Conservation (phyloP, 2,888 invertebrate species). For the Neelides folsomi region DNA sequence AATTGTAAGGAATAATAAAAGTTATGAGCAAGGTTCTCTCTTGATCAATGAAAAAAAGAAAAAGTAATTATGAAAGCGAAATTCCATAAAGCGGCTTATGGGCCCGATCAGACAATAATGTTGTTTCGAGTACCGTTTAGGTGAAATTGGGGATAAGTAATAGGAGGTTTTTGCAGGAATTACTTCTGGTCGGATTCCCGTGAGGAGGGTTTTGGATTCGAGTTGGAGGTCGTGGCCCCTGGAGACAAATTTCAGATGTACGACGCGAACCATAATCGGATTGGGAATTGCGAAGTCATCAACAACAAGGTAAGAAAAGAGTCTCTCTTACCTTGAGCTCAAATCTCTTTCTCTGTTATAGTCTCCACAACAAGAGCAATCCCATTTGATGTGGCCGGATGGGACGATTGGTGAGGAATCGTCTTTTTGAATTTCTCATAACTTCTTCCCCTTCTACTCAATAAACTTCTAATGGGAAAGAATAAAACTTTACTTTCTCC, state of each 20-base stretch:
- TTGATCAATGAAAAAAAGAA: too few species aligned
- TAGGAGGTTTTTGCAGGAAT: slow-evolving; percentile 38
- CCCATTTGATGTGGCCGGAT: slow-evolving; percentile 35
- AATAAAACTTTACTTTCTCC: too few species aligned
- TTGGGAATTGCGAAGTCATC: slow-evolving; percentile 53
- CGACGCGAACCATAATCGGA: slow-evolving; percentile 52
- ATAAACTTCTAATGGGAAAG: slow-evolving; percentile 13
- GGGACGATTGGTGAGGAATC: slow-evolving; percentile 4
- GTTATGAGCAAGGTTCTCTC: too few species aligned
- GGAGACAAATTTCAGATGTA: slow-evolving; percentile 61
- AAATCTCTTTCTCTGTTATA: slow-evolving; percentile 35
- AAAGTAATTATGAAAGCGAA: too few species aligned
- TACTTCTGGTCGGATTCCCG: slow-evolving; percentile 68
- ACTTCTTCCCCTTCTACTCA: not conserved
- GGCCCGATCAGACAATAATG: too few species aligned
- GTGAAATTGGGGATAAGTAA: not conserved
- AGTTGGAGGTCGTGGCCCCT: slow-evolving; percentile 51
- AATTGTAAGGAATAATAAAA: too few species aligned
- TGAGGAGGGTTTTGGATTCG: slow-evolving; percentile 59
- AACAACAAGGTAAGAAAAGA: slow-evolving; percentile 47
- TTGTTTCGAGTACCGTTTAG: too few species aligned
- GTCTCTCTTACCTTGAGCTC: not conserved
- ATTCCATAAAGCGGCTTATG: too few species aligned
- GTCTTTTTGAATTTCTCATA: not conserved
- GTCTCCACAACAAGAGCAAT: slow-evolving; percentile 43